Conservation (phyloP, 2,113 vertebrate genomes). For the Hyaena hyaena region DNA sequence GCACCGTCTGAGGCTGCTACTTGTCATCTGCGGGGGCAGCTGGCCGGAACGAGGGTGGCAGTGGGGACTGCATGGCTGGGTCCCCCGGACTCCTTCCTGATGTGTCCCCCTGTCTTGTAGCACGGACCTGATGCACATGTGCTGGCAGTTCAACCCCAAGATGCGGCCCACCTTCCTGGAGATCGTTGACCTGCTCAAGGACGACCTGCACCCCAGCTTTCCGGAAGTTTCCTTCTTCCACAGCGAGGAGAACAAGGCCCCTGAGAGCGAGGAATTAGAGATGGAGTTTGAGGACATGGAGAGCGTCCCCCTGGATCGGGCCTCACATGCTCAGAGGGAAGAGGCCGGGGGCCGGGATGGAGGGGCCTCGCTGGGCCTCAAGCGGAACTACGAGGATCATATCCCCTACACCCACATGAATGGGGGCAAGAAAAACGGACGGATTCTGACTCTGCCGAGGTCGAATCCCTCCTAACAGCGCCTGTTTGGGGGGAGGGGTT, state of each 20-base stretch:
- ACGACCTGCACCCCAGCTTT: conserved; percentile 95
- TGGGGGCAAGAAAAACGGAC: conserved; percentile 97
- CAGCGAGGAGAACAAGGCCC: conserved; percentile 98
- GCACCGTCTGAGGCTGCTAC: accelerated
- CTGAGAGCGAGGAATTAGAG: conserved; percentile 95
- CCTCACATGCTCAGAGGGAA: conserved; percentile 93
- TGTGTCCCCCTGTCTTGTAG: conserved; percentile 77
- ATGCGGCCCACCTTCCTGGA: conserved; percentile 97
- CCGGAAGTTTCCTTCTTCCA: conserved; percentile 97
- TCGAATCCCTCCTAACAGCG: conserved; percentile 95
- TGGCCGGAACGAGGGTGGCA: accelerated
- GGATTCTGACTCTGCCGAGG: conserved; percentile 94
- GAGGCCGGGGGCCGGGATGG: conserved; percentile 90
- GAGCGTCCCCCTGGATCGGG: conserved; percentile 96
- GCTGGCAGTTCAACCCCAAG: conserved; percentile 99
- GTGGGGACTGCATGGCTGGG: accelerated
- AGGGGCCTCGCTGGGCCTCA: conserved; percentile 90
- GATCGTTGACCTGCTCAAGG: conserved; percentile 96
- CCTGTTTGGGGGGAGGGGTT: conserved; percentile 60
- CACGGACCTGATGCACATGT: conserved; percentile 97
- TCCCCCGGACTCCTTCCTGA: accelerated
- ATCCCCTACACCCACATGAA: conserved; percentile 99
- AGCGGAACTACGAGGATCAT: conserved; percentile 95
- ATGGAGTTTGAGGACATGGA: conserved; percentile 99
- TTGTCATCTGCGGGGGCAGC: neutral